Evolutionary conservation across 2,113 vertebrate genomes (phyloP).

Genomic region (Scalopus aquaticus): DNA sequence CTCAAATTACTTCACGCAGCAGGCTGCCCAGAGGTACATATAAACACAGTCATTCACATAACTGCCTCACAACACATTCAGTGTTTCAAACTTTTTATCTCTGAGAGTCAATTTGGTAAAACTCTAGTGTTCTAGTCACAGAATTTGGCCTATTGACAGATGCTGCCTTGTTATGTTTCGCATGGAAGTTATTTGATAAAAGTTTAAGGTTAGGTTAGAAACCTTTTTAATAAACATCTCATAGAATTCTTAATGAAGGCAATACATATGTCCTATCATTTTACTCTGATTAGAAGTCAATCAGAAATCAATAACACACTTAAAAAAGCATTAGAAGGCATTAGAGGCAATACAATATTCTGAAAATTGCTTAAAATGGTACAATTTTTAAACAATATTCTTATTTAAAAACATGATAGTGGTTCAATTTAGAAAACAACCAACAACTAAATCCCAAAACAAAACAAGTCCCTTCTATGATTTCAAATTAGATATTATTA

Average conservation of each 20-base stretch:
- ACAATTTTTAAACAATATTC: background rate
- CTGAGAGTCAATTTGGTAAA: background rate
- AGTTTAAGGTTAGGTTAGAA: slow-evolving; percentile 33
- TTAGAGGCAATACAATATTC: background rate
- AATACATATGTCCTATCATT: background rate
- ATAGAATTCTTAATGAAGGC: background rate
- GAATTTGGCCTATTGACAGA: background rate
- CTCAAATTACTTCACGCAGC: background rate
- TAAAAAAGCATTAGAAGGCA: background rate
- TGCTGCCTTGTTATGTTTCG: background rate
- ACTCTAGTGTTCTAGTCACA: background rate
- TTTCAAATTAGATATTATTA: slow-evolving; percentile 1
- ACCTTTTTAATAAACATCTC: background rate
- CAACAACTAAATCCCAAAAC: background rate
- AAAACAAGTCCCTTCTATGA: background rate
- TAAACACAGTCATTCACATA: background rate
- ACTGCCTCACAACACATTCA: background rate
- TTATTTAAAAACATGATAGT: background rate
- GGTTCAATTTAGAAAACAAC: background rate
- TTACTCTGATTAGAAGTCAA: background rate
- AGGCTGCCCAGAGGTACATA: background rate
- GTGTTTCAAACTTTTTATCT: background rate
- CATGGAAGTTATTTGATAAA: slow-evolving; percentile 30
- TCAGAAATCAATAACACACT: background rate
- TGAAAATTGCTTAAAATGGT: background rate